Base-by-base conservation (phyloP, 2,113 vertebrate genomes). In the Mobula hypostoma region DNA sequence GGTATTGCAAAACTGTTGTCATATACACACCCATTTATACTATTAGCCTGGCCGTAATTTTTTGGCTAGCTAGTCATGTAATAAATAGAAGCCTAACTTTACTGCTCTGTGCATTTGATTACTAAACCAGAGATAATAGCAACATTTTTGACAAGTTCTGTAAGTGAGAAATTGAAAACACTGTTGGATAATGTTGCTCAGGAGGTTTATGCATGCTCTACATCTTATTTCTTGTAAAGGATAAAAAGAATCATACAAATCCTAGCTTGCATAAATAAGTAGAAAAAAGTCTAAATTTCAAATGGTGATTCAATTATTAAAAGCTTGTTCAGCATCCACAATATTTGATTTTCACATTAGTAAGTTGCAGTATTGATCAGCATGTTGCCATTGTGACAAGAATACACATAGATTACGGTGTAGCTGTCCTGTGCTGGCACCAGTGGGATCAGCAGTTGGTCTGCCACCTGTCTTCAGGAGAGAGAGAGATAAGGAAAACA, bases 61-160 rank as follows among this genome's bases (percentile, higher is more conserved):
- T 91, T 72, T 92, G 90, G 63, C 32, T 72, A 19, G n/a, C 36
- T 92, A 72, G 72, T 66, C 90, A 72, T 92, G 90, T 7, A 92
- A 48, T 72, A 92, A 92, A 72, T 92, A 92, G 32, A n/a, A 19
- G 32, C 70, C 63, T 17, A 92, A 72, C 68, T 58, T 91, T 70
- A 92, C 17, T 48, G 90, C 68, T 40, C 68, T 72, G 32, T 92
- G 66, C 9, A 48, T 66, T 36, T 48, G 32, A 72, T 72, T 92
- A 92, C 70, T 21, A 15, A 32, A 92, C 58, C 58, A 56, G 58
- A n/a, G 56, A 48, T 88, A 88, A 88, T 24, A 8, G 29, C 58
- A 14, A 24, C 27, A 29, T 87, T 61, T 85, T 56, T 87, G 83
- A 63, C 58, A 88, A 24, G 58, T 63, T 63, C 83, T 61, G 83